Evolutionary conservation across 2,797 vertebrate genomes (phyloP).

Genomic region (Tolypeutes matacus): DNA sequence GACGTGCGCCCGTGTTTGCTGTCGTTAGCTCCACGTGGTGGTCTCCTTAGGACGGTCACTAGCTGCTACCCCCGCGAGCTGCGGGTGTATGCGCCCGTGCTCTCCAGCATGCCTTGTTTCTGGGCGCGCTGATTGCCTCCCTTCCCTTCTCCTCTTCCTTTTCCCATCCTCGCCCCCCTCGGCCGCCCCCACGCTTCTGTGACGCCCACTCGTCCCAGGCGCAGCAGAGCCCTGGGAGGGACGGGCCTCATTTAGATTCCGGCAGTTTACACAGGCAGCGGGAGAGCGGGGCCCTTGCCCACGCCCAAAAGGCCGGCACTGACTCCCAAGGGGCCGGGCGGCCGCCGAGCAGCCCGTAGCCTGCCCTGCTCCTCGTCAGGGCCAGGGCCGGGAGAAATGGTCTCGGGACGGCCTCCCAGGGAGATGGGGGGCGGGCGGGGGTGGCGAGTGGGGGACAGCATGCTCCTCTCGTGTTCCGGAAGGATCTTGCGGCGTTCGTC

Average conservation of each 20-base stretch:
- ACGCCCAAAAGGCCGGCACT: fast-evolving
- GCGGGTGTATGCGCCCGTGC: not conserved
- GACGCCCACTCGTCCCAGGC: not conserved
- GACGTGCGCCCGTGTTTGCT: not conserved
- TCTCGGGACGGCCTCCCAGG: not conserved
- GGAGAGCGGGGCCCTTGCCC: not conserved
- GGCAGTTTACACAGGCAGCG: not conserved
- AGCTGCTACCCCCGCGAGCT: not conserved
- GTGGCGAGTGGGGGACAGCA: not conserved
- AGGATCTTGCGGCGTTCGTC: not conserved
- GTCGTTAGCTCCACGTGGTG: not conserved
- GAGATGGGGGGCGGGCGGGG: too few relatives aligned
- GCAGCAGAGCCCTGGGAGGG: not conserved
- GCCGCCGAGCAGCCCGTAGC: fast-evolving
- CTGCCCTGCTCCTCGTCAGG: too few relatives aligned
- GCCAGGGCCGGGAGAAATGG: not conserved
- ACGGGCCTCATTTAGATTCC: not conserved
- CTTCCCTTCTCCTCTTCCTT: not conserved
- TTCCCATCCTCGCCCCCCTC: too few relatives aligned
- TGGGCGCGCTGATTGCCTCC: not conserved
- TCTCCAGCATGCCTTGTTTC: not conserved
- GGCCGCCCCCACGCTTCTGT: too few relatives aligned
- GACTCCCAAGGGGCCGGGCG: not conserved
- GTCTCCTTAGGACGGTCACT: not conserved
- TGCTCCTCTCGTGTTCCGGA: not conserved